Percentiles rank a stretch among this genome's conserved stretches.
These are phyloP conservation scores for Lymantria monacha DNA, from an alignment of 2,888 invertebrate genomes.

Conservation along the genomic window DNA sequence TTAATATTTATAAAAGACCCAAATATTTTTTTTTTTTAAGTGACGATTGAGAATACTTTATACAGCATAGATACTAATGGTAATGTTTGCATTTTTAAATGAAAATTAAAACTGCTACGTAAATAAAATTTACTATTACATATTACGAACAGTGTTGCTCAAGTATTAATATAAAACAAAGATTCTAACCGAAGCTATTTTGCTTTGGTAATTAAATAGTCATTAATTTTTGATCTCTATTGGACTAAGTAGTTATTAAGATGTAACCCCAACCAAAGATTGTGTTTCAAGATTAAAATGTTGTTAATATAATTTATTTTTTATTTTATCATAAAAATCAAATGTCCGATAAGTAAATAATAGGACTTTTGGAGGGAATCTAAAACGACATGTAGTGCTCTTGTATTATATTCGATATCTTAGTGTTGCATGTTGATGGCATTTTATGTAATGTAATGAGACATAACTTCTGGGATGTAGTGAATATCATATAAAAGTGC, in stretches of 20 bases:
- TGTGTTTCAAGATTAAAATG: conserved; percentile 46
- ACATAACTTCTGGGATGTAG: too few species aligned
- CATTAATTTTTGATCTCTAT: conserved; percentile 67
- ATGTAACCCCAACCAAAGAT: conserved; percentile 63
- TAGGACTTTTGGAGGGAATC: too few species aligned
- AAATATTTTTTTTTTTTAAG: too few species aligned
- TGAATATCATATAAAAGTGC: too few species aligned
- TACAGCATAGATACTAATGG: not conserved
- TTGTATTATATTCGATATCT: too few species aligned
- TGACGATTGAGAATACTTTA: conserved; percentile 1
- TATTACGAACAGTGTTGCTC: conserved; percentile 48
- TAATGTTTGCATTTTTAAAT: not conserved
- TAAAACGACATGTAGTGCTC: too few species aligned
- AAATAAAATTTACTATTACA: conserved; percentile 35
- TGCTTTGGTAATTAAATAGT: conserved; percentile 36
- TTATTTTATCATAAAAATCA: not conserved
- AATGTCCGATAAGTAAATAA: too few species aligned
- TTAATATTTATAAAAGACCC: too few species aligned
- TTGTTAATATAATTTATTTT: conserved; percentile 12
- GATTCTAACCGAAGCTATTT: conserved; percentile 37
- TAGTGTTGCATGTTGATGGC: too few species aligned
- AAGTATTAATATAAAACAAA: conserved; percentile 52
- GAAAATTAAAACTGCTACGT: conserved; percentile 14
- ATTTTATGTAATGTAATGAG: too few species aligned
- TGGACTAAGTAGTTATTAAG: conserved; percentile 54